Percentiles rank a stretch among this genome's conserved stretches.
Evolutionary conservation across 2,797 vertebrate genomes (phyloP).

Genomic region (Acanthornis magna): DNA sequence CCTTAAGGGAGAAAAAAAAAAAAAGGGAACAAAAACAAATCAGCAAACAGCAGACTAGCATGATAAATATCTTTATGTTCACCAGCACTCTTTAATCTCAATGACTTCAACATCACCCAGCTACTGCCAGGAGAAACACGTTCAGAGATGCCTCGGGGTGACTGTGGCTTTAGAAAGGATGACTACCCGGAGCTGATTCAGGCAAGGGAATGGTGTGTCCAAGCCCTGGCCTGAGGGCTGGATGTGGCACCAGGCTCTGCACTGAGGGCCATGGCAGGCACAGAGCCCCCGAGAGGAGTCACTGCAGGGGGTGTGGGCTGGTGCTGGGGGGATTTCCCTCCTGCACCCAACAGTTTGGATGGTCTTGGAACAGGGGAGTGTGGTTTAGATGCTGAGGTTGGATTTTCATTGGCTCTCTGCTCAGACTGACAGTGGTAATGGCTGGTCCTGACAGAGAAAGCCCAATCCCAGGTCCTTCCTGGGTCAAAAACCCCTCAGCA

Average conservation of each 20-base stretch:
- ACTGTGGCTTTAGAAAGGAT: not conserved
- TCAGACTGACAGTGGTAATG: not conserved
- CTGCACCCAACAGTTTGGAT: not conserved
- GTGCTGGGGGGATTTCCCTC: not conserved
- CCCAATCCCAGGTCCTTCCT: not conserved
- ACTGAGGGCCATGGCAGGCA: not conserved
- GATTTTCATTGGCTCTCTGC: not conserved
- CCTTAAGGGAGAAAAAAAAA: constrained; percentile 75
- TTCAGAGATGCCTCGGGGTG: not conserved
- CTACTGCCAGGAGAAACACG: not conserved
- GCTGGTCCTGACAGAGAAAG: not conserved
- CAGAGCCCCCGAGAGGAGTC: accelerated
- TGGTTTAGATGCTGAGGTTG: not conserved
- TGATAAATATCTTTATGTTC: not conserved
- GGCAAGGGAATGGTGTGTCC: accelerated
- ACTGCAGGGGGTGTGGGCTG: not conserved
- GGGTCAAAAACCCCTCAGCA: not conserved
- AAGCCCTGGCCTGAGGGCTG: not conserved
- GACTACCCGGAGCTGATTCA: not conserved
- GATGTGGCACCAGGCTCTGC: not conserved
- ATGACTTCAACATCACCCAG: not conserved
- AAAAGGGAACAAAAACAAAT: not conserved
- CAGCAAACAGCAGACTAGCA: not conserved
- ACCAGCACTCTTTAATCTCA: not conserved
- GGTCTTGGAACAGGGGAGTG: not conserved